These are phyloP conservation scores for Schizaphis graminum DNA, from an alignment of 2,888 invertebrate genomes.

Conservation along the genomic window DNA sequence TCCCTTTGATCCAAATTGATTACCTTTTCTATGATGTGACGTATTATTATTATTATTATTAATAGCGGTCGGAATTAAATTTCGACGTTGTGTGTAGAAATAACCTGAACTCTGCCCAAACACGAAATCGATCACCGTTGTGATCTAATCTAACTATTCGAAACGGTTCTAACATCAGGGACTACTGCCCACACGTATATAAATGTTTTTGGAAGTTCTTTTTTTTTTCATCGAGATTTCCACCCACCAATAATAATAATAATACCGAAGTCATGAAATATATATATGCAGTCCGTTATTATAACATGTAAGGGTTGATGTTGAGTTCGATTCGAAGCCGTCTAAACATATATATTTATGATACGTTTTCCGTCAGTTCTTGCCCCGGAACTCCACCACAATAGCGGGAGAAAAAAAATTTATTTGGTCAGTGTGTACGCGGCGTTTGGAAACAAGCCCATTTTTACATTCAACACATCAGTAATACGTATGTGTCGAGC, in stretches of 20 bases:
- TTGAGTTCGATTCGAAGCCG: neutral
- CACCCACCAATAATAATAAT: neutral
- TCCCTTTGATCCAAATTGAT: neutral
- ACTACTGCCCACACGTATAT: neutral
- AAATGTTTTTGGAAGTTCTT: neutral
- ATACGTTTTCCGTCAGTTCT: neutral
- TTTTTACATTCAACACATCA: constrained; percentile 61
- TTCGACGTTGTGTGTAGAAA: neutral
- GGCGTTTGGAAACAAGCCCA: constrained; percentile 12
- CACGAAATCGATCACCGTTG: neutral
- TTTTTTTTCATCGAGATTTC: neutral
- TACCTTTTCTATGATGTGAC: neutral
- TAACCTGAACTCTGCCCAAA: neutral
- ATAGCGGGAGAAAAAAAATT: neutral
- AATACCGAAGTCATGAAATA: neutral
- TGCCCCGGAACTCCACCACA: neutral
- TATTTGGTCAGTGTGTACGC: constrained; percentile 29
- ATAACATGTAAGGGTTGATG: neutral
- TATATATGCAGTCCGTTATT: neutral
- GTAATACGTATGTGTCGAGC: constrained; percentile 54
- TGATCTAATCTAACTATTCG: neutral
- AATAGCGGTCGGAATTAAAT: neutral
- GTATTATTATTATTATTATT: neutral
- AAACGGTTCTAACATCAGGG: neutral
- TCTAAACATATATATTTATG: neutral